phyloP scores from a whole-genome alignment of 1,140 invertebrate species.

The Mesaphorura yosii region DNA sequence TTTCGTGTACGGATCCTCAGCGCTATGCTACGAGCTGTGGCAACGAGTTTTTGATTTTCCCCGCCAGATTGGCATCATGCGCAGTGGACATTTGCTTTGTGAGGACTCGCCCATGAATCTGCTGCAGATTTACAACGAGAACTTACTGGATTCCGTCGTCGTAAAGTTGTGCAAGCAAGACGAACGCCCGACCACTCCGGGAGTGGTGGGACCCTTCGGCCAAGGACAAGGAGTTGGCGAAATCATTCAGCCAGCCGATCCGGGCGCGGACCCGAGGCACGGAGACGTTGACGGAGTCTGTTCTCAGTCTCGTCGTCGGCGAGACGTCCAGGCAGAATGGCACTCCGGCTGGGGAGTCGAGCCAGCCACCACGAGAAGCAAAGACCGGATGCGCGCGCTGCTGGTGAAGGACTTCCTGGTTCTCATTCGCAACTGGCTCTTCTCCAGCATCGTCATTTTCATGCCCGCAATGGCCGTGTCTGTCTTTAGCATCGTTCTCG shows the following conservation, averaged over 20 bases:
- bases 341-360: too few relatives aligned
- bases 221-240: too few relatives aligned
- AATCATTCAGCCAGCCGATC: not conserved
- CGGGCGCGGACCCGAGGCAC: too few relatives aligned
- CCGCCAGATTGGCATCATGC: conserved; percentile 93
- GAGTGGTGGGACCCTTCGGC: too few relatives aligned
- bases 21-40: conserved; percentile 79
- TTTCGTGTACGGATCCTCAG: conserved; percentile 22
- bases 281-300: too few relatives aligned
- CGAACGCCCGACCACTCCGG: too few relatives aligned
- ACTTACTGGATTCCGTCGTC: conserved; percentile 82
- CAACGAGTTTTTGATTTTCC: conserved; percentile 51
- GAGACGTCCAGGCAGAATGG: too few relatives aligned
- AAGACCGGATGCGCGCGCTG: conserved; percentile 33
- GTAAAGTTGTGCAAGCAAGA: conserved; percentile 67
- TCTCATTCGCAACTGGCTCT: too few relatives aligned
- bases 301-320: not conserved
- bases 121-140: conserved; percentile 64
- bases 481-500: too few relatives aligned
- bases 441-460: too few relatives aligned
- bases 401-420: too few relatives aligned
- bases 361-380: not conserved
- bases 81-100: conserved; percentile 73
- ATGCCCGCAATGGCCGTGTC: too few relatives aligned
- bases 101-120: conserved; percentile 79